phyloP scores from a whole-genome alignment of 2,888 invertebrate species.

The Xanthostigma xanthostigma region DNA sequence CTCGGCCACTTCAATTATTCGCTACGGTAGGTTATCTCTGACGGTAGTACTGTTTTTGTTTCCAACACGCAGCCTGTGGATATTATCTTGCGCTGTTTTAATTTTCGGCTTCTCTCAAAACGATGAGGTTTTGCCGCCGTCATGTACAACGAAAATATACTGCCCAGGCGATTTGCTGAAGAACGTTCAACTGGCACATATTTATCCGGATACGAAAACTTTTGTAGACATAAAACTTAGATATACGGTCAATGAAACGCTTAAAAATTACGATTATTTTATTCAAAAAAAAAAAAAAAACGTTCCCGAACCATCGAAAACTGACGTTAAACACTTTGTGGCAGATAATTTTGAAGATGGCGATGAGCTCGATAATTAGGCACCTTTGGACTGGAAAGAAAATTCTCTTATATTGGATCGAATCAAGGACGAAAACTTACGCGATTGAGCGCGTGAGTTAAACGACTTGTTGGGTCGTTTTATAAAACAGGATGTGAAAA shows the following conservation, averaged over 20 bases:
- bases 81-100: too few relatives aligned
- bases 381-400: constrained; percentile 39
- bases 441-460: constrained; percentile 45
- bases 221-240: constrained; percentile 68
- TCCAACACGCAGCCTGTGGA: too few relatives aligned
- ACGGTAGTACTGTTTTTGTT: too few relatives aligned
- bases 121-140: too few relatives aligned
- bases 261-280: constrained; percentile 38
- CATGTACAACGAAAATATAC: constrained; percentile 47
- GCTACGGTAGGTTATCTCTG: too few relatives aligned
- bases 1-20: too few relatives aligned
- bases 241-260: constrained; percentile 37
- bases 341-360: constrained; percentile 39
- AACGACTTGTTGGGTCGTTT: constrained; percentile 43
- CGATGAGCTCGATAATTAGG: constrained; percentile 43
- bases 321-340: constrained; percentile 37
- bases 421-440: constrained; percentile 40
- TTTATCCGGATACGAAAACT: constrained; percentile 65
- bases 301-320: constrained; percentile 30
- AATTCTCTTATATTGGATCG: constrained; percentile 42
- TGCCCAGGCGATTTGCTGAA: constrained; percentile 61
- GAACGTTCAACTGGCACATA: constrained; percentile 47
- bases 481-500: constrained; percentile 38
- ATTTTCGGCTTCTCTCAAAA: too few relatives aligned
- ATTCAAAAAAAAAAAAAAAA: constrained; percentile 37